These are phyloP conservation scores for Clanis bilineata DNA, from an alignment of 2,888 invertebrate genomes.

Conservation along the genomic window DNA sequence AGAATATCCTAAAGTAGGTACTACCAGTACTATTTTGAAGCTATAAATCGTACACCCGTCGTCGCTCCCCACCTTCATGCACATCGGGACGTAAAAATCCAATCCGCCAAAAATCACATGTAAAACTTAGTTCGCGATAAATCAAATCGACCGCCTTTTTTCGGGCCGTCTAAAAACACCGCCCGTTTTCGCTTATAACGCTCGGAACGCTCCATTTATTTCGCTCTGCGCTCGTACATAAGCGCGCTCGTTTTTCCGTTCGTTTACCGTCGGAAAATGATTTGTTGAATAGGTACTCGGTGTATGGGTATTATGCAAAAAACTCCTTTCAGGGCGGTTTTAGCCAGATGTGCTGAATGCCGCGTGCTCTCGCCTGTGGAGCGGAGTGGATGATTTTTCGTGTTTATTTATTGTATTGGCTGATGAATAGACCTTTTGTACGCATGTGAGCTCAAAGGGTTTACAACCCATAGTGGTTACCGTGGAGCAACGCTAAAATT, in stretches of 20 bases:
- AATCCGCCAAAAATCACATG: conserved; percentile 2
- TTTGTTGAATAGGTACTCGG: conserved; percentile 39
- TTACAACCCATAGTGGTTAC: neutral
- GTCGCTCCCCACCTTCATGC: neutral
- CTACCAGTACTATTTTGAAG: neutral
- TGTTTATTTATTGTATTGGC: conserved; percentile 16
- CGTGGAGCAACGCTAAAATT: neutral
- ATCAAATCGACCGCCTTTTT: conserved; percentile 21
- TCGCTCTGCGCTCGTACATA: conserved; percentile 41
- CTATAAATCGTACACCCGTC: neutral
- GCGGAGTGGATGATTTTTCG: conserved; percentile 7
- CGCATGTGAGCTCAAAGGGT: conserved; percentile 22
- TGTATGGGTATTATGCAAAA: conserved; percentile 13
- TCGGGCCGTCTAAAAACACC: conserved; percentile 23
- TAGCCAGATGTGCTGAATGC: conserved; percentile 7
- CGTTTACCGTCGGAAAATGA: conserved; percentile 39
- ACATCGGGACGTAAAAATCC: neutral
- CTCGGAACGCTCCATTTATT: conserved; percentile 35
- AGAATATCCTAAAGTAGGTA: neutral
- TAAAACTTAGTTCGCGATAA: conserved; percentile 16
- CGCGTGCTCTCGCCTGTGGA: neutral
- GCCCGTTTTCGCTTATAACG: conserved; percentile 11
- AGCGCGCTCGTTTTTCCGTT: conserved; percentile 36
- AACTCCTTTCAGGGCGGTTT: neutral
- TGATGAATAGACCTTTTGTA: conserved; percentile 15